Base-by-base conservation (phyloP, 2,113 vertebrate species). In the Bathybates hornii region DNA sequence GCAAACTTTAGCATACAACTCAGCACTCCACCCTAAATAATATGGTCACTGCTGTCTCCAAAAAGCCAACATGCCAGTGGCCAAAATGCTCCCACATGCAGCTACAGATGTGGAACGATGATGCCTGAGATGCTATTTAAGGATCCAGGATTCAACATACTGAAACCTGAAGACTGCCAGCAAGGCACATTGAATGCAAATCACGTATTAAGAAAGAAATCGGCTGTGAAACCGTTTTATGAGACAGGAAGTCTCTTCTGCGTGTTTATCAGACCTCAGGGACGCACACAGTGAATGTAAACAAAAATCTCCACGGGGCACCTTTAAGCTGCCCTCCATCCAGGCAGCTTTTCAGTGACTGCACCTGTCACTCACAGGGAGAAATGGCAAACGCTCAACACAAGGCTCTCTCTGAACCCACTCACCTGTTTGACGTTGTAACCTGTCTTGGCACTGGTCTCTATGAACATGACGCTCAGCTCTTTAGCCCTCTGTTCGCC, bases 391-490 rank as follows among this genome's bases (percentile, higher is more conserved):
- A 78, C 4, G 17, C 13, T 9, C 5, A 66, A 50, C 17, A 5
- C 41, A 76, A 29, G 34, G 59, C 10, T 24, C 11, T 2, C 21
- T 19, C 12, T 53, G 19, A 71, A 84, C 27, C 54, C 59, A 14
- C 91, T 94, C 81, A 97, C 96, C 95, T 97, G 96, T 88, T 97
- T 97, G 91, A 97, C 96, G 43, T 97, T 97, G 89, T 96, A 96
- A 36, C 96, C 96, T 1, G 96, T 97, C 92, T 97, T 97, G 89
- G 96, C 96, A 48, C 96, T 97, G 89, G 96, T 97, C 94, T 98
- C 98, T 6, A 98, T 98, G 95, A 98, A 98, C 98, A 98, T 98
- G 94, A 98, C 98, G 1, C 96, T 98, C 89, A 98, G 96, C 85
- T 98, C 98, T 93, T 98, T 98, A 87, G 98, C 98, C 13, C 97